Evolutionary conservation across 2,888 invertebrate species (phyloP).

Genomic region (Plutella xylostella): DNA sequence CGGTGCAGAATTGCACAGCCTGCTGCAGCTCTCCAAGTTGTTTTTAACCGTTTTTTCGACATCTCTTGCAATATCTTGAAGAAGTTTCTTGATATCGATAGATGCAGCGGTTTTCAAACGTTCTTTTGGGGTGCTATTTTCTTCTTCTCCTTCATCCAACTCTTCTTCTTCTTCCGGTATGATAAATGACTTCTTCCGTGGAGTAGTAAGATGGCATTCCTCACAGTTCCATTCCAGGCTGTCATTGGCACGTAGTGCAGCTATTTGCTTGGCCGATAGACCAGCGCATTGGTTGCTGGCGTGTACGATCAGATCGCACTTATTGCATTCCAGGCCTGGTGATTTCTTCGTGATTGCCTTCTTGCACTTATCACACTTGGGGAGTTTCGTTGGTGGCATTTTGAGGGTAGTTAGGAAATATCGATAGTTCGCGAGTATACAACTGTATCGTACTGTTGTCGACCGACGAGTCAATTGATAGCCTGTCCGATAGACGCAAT

Average conservation of each 20-base stretch:
- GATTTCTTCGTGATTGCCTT: neutral
- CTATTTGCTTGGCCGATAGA: neutral
- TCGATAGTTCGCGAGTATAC: no score
- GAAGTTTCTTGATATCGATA: neutral
- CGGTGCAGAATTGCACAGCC: no score
- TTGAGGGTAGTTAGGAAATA: no score
- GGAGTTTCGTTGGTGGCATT: no score
- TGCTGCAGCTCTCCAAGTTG: no score
- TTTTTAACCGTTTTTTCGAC: no score
- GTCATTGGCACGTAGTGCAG: neutral
- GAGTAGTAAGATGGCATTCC: neutral
- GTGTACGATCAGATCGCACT: neutral
- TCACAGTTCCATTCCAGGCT: neutral
- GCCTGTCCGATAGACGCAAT: no score
- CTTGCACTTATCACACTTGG: conserved; percentile 32
- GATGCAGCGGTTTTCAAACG: no score
- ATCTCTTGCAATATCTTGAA: no score
- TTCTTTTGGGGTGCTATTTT: no score
- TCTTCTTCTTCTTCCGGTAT: neutral
- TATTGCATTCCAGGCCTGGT: neutral
- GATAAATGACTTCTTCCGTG: neutral
- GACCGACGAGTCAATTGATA: no score
- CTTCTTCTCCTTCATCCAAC: neutral
- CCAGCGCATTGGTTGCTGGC: neutral
- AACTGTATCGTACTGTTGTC: no score